Evolutionary conservation across 1,140 invertebrate genomes (phyloP).

Genomic region (Tyrophagus putrescentiae): DNA sequence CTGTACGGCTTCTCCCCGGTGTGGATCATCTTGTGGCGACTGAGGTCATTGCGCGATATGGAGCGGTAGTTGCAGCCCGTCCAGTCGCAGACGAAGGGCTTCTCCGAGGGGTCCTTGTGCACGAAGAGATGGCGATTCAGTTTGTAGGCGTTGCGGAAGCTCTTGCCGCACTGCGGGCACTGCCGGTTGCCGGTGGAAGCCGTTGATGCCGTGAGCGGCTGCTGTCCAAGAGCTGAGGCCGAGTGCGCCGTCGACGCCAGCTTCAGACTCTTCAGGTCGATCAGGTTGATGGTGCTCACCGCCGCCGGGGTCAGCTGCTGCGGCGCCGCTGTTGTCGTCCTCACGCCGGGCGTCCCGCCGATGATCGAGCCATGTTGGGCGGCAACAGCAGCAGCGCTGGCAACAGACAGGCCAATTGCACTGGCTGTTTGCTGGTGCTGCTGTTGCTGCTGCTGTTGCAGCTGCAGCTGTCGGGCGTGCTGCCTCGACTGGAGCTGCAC

Average conservation of each 20-base stretch:
- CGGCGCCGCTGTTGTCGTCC: neutral
- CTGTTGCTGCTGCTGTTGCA: neutral
- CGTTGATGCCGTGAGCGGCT: neutral
- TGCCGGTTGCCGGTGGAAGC: neutral
- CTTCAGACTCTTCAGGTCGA: too few species aligned
- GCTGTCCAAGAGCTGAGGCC: neutral
- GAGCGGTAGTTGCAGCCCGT: constrained; percentile 50
- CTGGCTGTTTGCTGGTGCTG: neutral
- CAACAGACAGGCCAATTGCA: neutral
- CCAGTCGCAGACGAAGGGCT: constrained; percentile 58
- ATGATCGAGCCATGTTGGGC: too few species aligned
- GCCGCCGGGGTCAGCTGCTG: neutral
- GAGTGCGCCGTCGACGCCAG: neutral
- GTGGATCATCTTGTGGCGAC: constrained; percentile 59
- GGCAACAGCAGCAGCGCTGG: neutral
- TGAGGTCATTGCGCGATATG: constrained; percentile 60
- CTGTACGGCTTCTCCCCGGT: constrained; percentile 53
- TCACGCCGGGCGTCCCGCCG: neutral
- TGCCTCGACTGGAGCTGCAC: neutral
- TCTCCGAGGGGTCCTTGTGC: constrained; percentile 36
- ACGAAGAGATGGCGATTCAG: constrained; percentile 18
- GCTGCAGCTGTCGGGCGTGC: neutral
- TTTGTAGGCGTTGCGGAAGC: constrained; percentile 15
- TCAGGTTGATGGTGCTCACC: too few species aligned
- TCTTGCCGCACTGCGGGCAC: constrained; percentile 17